Evolutionary conservation across 2,888 invertebrate genomes (phyloP).

Genomic region (Miltochrista miniata): DNA sequence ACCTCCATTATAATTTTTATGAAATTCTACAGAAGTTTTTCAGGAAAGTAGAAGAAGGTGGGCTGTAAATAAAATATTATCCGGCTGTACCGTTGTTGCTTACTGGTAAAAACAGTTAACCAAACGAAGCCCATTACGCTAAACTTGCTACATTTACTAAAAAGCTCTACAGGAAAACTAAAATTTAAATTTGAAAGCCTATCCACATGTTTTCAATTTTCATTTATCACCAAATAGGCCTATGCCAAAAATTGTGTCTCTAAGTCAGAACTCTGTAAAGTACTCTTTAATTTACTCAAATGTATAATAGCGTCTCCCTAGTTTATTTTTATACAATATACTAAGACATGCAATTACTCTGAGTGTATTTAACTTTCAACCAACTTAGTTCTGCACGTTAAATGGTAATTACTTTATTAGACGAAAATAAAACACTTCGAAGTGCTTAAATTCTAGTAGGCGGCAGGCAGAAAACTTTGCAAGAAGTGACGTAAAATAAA

Average conservation of each 20-base stretch:
- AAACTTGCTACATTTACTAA: no score
- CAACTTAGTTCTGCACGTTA: constrained; percentile 27
- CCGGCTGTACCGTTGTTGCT: no score
- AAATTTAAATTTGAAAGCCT: neutral
- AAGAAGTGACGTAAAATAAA: constrained; percentile 58
- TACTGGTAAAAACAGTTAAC: no score
- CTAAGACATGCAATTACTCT: constrained; percentile 33
- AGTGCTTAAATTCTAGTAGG: constrained; percentile 37
- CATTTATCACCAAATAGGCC: no score
- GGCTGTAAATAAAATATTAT: no score
- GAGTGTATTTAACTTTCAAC: constrained; percentile 43
- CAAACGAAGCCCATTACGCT: no score
- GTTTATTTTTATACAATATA: constrained; percentile 25
- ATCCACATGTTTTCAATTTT: no score
- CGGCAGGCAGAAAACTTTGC: constrained; percentile 45
- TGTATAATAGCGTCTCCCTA: constrained; percentile 11
- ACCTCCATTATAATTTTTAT: no score
- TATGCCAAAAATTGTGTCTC: no score
- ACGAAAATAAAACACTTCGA: constrained; percentile 44
- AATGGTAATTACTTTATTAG: constrained; percentile 38
- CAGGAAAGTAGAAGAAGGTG: no score
- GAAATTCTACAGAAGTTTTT: no score
- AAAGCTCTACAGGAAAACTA: neutral
- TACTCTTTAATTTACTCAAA: no score
- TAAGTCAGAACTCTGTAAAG: neutral